Percentiles rank a stretch among this genome's conserved stretches.
These are phyloP conservation scores for Conistra vaccinii DNA, from an alignment of 2,888 invertebrate genomes.

Conservation along the genomic window DNA sequence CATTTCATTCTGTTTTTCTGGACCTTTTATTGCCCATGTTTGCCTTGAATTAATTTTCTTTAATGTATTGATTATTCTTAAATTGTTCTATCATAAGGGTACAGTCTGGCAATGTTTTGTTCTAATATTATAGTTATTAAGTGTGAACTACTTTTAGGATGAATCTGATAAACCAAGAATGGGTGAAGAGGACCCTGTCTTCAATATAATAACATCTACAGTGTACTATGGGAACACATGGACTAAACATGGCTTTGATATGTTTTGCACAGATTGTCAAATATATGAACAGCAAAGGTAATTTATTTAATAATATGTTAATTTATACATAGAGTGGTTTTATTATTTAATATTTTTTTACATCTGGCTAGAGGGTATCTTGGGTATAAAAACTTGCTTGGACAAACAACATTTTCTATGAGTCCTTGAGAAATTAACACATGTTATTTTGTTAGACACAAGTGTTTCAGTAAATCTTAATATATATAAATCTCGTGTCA, in stretches of 20 bases:
- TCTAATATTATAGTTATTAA: constrained; percentile 14
- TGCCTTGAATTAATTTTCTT: constrained; percentile 73
- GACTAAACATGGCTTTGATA: constrained; percentile 92
- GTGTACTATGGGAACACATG: constrained; percentile 92
- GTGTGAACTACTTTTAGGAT: constrained; percentile 78
- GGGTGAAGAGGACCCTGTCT: constrained; percentile 92
- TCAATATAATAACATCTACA: constrained; percentile 94
- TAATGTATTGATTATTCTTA: neutral
- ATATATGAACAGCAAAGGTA: constrained; percentile 89
- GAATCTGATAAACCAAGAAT: constrained; percentile 83
- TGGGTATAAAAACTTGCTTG: constrained; percentile 23
- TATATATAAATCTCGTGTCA: too few species aligned
- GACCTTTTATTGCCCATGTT: constrained; percentile 66
- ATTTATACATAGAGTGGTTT: constrained; percentile 23
- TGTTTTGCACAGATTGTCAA: constrained; percentile 92
- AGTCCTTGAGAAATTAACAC: constrained; percentile 45
- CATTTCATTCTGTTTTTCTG: constrained; percentile 70
- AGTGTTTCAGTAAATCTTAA: constrained; percentile 7
- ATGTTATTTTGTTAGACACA: neutral
- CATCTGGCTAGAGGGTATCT: constrained; percentile 16
- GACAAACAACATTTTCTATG: constrained; percentile 27
- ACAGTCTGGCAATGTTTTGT: constrained; percentile 20
- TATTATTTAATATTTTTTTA: constrained; percentile 12
- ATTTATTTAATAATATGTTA: constrained; percentile 51
- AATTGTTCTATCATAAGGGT: constrained; percentile 34